Conservation (phyloP, 2,888 invertebrate genomes). For the Apodemia mormo region DNA sequence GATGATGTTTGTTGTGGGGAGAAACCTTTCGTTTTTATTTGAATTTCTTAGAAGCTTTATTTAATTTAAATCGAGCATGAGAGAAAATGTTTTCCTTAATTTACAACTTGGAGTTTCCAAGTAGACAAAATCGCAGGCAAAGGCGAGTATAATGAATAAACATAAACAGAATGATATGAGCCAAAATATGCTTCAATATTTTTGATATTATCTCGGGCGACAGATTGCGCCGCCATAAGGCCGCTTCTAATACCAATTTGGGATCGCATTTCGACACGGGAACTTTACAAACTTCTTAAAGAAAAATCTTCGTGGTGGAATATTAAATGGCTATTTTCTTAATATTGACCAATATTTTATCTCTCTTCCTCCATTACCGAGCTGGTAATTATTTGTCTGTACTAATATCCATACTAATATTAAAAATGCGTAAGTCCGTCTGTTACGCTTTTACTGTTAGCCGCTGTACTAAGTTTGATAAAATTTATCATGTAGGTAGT, state of each 20-base stretch:
- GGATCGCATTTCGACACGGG: slow-evolving; percentile 4
- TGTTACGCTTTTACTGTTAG: too few species aligned
- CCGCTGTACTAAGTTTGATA: too few species aligned
- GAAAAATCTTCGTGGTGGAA: slow-evolving; percentile 26
- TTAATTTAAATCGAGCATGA: too few species aligned
- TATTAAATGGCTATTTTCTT: slow-evolving; percentile 14
- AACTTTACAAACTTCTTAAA: slow-evolving; percentile 29
- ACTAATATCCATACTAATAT: too few species aligned
- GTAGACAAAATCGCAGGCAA: neutral
- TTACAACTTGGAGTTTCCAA: too few species aligned
- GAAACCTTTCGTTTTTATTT: too few species aligned
- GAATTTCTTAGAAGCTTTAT: too few species aligned
- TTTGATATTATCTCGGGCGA: slow-evolving; percentile 19
- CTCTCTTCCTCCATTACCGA: neutral
- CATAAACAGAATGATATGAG: neutral
- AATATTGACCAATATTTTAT: slow-evolving; percentile 12
- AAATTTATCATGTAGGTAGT: too few species aligned
- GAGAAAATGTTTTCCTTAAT: too few species aligned
- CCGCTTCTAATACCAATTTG: slow-evolving; percentile 23
- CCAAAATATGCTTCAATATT: slow-evolving; percentile 8
- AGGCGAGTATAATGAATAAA: neutral
- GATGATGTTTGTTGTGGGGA: too few species aligned
- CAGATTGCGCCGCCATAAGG: slow-evolving; percentile 36
- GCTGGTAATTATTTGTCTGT: neutral
- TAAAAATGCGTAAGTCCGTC: too few species aligned